Base-by-base conservation (phyloP, 2,797 vertebrate species). In the Xenopus petersii region DNA sequence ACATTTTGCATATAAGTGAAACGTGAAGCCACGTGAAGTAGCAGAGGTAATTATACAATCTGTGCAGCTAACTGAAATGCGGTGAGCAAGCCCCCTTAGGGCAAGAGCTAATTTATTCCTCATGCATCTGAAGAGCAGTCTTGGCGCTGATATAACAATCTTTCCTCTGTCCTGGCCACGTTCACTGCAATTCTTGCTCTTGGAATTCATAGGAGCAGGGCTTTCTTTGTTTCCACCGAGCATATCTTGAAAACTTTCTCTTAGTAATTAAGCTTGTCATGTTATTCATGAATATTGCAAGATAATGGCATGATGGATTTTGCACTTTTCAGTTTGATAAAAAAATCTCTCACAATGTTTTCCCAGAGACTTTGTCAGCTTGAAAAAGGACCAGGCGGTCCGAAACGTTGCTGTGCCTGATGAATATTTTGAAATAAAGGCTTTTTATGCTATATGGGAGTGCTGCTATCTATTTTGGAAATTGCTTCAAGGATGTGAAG, bases 1-100 rank as follows among this genome's bases (percentile, higher is more conserved):
- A 77, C 70, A 77, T 73, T 77, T 58, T 68, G 75, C 70, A 77
- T 71, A 73, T 68, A 73, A 68, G 75, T 73, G 75, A 77, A 73
- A 77, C 56, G 59, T 12, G 49, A 15, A 51, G 9, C 49, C 11
- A 51, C 11, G 15, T 64, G 75, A 63, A 77, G 70, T 64, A 69
- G 64, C 62, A 0, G 24, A 68, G 70, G 67, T 77, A 77, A 77
- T 77, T 77, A 77, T 73, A 58, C 70, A 69, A 77, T 51, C 49
- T 68, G 68, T 46, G 58, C 70, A 64, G 33, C 36, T 65, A 73
- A 73, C 30, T 67, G 70, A 69, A 73, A 63, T 73, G 72, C 64
- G 70, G 70, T 36, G 70, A 73, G 24, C 56, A 64, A 77, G 67
- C 12, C 58, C 59, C 75, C 65, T 69, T 5, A 59, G 75, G 75